Evolutionary conservation across 2,888 invertebrate genomes (phyloP).

Genomic region (Anorthoa munda): DNA sequence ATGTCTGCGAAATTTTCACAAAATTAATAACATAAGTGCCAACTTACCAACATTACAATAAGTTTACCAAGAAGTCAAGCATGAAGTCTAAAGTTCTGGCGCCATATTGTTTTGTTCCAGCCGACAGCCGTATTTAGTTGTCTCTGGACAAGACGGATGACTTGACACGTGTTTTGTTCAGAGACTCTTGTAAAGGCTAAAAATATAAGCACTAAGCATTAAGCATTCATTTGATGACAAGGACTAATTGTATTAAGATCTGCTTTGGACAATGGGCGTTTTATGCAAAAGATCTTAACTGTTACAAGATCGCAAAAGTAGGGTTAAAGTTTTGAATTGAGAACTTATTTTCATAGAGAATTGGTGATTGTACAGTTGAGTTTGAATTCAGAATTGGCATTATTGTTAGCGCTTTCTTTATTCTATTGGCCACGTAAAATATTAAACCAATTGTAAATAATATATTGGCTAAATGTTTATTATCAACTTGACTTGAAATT

Average conservation of each 20-base stretch:
- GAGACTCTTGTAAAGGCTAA: slow-evolving; percentile 50
- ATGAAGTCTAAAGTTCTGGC: slow-evolving; percentile 39
- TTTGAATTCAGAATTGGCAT: background rate
- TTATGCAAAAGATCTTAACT: background rate
- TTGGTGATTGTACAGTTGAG: background rate
- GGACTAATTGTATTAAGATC: slow-evolving; percentile 50
- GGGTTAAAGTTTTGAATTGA: background rate
- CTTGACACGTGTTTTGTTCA: slow-evolving; percentile 61
- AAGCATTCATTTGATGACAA: slow-evolving; percentile 52
- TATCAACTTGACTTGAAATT: too few species aligned
- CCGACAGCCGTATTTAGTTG: slow-evolving; percentile 52
- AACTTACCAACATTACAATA: slow-evolving; percentile 19
- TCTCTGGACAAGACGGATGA: slow-evolving; percentile 57
- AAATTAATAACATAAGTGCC: slow-evolving; percentile 10
- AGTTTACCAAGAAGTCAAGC: slow-evolving; percentile 30
- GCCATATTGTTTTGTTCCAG: slow-evolving; percentile 56
- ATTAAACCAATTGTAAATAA: background rate
- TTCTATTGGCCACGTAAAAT: background rate
- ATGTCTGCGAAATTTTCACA: background rate
- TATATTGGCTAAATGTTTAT: background rate
- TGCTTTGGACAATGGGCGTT: slow-evolving; percentile 3
- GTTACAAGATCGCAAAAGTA: background rate
- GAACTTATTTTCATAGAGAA: slow-evolving; percentile 10
- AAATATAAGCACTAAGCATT: slow-evolving; percentile 56
- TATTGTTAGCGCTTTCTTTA: background rate